phyloP scores from a whole-genome alignment of 2,113 vertebrate genomes.

The Anhinga anhinga region DNA sequence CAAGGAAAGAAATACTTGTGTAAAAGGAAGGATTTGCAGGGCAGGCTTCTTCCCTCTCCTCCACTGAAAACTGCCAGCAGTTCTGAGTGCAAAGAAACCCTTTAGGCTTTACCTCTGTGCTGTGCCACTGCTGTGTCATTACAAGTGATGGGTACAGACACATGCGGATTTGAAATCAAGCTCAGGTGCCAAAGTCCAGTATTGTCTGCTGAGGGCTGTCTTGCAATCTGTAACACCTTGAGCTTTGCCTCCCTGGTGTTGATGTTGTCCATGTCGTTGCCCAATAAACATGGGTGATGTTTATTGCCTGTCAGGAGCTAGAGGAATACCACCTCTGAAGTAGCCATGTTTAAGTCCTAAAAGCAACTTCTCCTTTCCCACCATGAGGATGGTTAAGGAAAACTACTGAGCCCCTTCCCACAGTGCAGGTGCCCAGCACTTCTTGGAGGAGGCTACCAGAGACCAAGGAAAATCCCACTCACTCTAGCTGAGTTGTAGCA shows the following conservation, averaged over 20 bases:
- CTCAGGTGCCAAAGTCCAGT: background rate
- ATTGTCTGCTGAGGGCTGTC: background rate
- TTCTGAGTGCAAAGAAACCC: background rate
- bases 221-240: background rate
- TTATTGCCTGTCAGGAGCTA: background rate
- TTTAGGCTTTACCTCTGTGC: rapidly evolving
- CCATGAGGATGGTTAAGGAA: background rate
- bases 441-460: background rate
- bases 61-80: background rate
- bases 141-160: background rate
- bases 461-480: background rate
- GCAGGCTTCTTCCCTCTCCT: background rate
- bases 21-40: background rate
- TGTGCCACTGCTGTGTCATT: background rate
- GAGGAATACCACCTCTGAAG: background rate
- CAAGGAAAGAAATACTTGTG: background rate
- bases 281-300: background rate
- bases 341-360: background rate
- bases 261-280: background rate
- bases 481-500: background rate
- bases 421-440: background rate
- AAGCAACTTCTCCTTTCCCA: background rate
- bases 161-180: rapidly evolving
- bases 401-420: background rate
- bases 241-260: background rate